A percentile compares a stretch with the other conserved stretches of the same genome.
phyloP scores from a whole-genome alignment of 2,888 invertebrate species.

The Synergus japonicus region DNA sequence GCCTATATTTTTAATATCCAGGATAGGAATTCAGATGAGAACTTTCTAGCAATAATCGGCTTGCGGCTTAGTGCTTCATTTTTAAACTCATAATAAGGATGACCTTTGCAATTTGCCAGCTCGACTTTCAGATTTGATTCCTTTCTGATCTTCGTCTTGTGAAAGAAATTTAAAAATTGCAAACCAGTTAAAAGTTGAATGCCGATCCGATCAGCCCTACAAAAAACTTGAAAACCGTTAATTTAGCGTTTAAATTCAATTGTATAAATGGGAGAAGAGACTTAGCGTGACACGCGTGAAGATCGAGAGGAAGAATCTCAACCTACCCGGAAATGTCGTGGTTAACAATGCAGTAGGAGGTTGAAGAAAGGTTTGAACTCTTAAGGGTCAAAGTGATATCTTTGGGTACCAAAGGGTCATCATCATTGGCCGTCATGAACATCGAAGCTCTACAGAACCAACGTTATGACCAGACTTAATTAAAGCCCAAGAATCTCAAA shows the following conservation, averaged over 20 bases:
- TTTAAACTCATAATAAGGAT: neutral
- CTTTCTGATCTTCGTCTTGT: no score
- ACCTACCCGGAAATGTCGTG: slow-evolving; percentile 68
- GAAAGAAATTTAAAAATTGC: no score
- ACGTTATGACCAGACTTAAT: neutral
- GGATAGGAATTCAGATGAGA: neutral
- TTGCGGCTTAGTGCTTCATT: neutral
- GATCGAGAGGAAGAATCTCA: slow-evolving; percentile 69
- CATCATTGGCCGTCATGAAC: neutral
- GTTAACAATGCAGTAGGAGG: slow-evolving; percentile 59
- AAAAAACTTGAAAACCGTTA: no score
- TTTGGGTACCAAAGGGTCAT: neutral
- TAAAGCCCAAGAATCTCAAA: neutral
- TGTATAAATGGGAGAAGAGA: slow-evolving; percentile 47
- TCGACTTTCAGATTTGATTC: neutral
- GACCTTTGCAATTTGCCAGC: neutral
- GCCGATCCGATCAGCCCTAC: no score
- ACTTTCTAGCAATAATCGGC: neutral
- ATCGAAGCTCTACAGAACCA: neutral
- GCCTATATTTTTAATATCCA: neutral
- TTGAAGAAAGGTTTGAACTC: neutral
- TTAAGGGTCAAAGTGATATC: neutral
- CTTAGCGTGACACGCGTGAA: slow-evolving; percentile 66
- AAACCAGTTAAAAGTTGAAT: no score
- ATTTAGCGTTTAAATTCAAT: no score